Evolutionary conservation across 1,140 invertebrate species (phyloP).

Genomic region (Cydia splendana): DNA sequence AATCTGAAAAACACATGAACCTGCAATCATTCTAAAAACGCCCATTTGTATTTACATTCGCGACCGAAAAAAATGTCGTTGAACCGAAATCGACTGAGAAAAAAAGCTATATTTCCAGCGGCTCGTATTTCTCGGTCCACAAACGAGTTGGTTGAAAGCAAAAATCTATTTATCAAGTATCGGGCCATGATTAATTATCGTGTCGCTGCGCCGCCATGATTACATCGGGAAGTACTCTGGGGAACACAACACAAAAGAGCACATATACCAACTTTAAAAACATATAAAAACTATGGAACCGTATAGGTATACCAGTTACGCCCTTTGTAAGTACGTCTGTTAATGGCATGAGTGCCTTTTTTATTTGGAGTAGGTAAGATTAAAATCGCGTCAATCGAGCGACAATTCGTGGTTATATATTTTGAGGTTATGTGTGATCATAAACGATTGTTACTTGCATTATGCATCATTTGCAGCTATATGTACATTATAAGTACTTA

Average conservation of each 20-base stretch:
- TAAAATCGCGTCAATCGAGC: too few species aligned
- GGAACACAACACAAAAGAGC: neutral
- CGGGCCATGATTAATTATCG: constrained; percentile 39
- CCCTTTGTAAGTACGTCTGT: too few species aligned
- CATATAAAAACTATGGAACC: neutral
- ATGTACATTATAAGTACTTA: too few species aligned
- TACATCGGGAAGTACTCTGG: neutral
- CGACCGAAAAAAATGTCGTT: neutral
- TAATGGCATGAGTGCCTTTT: too few species aligned
- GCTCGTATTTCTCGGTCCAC: neutral
- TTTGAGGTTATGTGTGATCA: too few species aligned
- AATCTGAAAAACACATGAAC: too few species aligned
- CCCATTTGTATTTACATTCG: too few species aligned
- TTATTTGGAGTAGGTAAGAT: too few species aligned
- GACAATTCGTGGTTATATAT: too few species aligned
- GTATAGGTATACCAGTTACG: neutral
- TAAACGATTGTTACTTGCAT: too few species aligned
- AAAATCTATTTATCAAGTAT: constrained; percentile 73
- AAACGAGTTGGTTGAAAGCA: constrained; percentile 51
- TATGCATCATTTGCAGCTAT: too few species aligned
- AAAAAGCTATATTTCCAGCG: constrained; percentile 7
- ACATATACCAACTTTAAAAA: neutral
- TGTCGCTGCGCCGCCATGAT: constrained; percentile 1
- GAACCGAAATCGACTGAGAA: neutral
- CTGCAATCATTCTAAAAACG: too few species aligned